Conservation (phyloP, 2,797 vertebrate species). For the Carduelis carduelis region DNA sequence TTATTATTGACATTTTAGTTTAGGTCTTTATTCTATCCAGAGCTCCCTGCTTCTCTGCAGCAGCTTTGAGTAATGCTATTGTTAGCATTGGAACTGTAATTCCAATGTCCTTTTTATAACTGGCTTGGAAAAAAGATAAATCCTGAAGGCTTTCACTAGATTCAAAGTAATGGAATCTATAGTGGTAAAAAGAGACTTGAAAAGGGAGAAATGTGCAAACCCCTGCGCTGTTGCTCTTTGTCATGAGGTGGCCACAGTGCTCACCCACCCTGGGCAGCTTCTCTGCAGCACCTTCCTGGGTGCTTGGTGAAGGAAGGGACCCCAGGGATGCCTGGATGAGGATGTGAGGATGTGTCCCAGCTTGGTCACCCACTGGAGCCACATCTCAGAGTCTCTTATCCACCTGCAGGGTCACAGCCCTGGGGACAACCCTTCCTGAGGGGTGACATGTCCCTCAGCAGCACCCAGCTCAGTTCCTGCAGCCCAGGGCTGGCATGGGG, state of each 20-base stretch:
- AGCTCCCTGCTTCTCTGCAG: background rate
- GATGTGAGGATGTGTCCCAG: background rate
- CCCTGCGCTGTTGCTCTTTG: accelerated
- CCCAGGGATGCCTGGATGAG: background rate
- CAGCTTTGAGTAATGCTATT: background rate
- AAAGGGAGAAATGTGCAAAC: background rate
- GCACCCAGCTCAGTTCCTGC: background rate
- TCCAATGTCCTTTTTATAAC: background rate
- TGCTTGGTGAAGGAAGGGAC: background rate
- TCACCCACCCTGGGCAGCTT: accelerated
- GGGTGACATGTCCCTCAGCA: accelerated
- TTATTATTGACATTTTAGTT: constrained; percentile 32
- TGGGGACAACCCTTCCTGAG: accelerated
- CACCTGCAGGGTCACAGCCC: background rate
- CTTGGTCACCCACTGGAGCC: background rate
- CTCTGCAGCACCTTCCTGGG: background rate
- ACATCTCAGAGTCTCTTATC: accelerated
- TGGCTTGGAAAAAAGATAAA: background rate
- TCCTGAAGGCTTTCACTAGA: background rate
- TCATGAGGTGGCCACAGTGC: accelerated
- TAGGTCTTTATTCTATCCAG: constrained; percentile 6
- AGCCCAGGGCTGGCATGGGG: background rate
- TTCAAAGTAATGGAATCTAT: background rate
- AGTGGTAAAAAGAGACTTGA: background rate
- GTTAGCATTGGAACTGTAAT: background rate